Conservation (phyloP, 1,140 invertebrate genomes). For the Pachypeltis micranthus region DNA sequence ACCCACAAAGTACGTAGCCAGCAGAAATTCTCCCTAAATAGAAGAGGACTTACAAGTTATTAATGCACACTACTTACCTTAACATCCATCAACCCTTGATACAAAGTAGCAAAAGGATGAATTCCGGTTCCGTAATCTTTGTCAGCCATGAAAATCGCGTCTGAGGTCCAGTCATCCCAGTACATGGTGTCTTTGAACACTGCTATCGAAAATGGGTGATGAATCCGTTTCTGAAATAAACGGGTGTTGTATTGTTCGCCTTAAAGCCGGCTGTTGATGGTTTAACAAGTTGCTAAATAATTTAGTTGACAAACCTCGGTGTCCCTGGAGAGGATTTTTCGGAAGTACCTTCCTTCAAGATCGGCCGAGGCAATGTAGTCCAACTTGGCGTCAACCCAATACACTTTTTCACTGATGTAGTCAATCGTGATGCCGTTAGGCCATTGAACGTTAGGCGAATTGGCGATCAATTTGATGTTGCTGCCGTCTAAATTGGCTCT, state of each 20-base stretch:
- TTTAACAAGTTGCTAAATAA: background rate
- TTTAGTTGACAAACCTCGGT: constrained; percentile 43
- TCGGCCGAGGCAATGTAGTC: constrained; percentile 78
- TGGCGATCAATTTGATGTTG: constrained; percentile 55
- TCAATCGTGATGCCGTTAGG: constrained; percentile 82
- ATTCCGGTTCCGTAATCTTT: constrained; percentile 56
- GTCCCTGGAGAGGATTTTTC: constrained; percentile 44
- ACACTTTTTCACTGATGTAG: constrained; percentile 65
- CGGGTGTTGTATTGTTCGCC: background rate
- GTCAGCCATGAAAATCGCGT: constrained; percentile 62
- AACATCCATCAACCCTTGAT: constrained; percentile 62
- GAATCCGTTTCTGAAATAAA: constrained; percentile 38
- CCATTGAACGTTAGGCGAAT: constrained; percentile 52
- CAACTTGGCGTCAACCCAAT: constrained; percentile 74
- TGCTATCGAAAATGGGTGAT: constrained; percentile 74
- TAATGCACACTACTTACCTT: constrained; percentile 48
- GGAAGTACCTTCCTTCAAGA: constrained; percentile 66
- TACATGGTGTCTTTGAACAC: constrained; percentile 78
- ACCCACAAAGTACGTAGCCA: too few relatives aligned
- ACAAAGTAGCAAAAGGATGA: constrained; percentile 40
- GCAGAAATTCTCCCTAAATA: background rate
- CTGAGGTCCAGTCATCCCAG: constrained; percentile 82
- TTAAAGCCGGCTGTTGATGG: too few relatives aligned
- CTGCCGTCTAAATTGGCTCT: constrained; percentile 75
- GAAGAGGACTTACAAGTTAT: background rate